Conservation (phyloP, 2,113 vertebrate species). For the Arizona elegans region DNA sequence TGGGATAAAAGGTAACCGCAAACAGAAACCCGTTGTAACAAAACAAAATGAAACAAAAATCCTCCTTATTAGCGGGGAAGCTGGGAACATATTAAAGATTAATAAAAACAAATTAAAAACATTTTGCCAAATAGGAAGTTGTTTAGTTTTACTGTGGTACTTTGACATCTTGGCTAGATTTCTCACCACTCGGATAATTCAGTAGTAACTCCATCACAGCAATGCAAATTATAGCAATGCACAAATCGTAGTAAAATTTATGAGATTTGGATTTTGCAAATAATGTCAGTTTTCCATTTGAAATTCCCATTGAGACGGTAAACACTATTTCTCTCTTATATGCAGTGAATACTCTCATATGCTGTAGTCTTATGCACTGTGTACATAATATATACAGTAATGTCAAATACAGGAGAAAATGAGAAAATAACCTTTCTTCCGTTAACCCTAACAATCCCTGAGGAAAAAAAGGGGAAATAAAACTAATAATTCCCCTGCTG, state of each 20-base stretch:
- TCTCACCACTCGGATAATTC: conserved; percentile 5
- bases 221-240: neutral
- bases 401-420: conserved; percentile 12
- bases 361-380: neutral
- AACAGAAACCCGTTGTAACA: conserved; percentile 48
- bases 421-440: conserved; percentile 55
- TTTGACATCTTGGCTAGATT: neutral
- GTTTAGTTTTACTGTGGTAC: conserved; percentile 1
- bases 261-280: neutral
- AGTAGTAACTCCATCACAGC: accelerated
- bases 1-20: conserved; percentile 62
- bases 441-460: conserved; percentile 54
- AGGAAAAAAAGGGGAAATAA: neutral
- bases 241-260: neutral
- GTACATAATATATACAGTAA: neutral
- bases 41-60: conserved; percentile 46
- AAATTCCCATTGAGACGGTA: conserved; percentile 14
- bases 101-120: conserved; percentile 50
- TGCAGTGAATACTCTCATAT: neutral
- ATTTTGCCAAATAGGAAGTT: conserved; percentile 43
- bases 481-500: conserved; percentile 35
- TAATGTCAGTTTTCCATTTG: neutral
- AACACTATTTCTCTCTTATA: conserved; percentile 8
- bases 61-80: conserved; percentile 44
- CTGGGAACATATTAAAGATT: conserved; percentile 51